Percentiles rank a stretch among this genome's conserved stretches.
Conservation (phyloP, 2,113 vertebrate species). For the Coracopsis vasa region DNA sequence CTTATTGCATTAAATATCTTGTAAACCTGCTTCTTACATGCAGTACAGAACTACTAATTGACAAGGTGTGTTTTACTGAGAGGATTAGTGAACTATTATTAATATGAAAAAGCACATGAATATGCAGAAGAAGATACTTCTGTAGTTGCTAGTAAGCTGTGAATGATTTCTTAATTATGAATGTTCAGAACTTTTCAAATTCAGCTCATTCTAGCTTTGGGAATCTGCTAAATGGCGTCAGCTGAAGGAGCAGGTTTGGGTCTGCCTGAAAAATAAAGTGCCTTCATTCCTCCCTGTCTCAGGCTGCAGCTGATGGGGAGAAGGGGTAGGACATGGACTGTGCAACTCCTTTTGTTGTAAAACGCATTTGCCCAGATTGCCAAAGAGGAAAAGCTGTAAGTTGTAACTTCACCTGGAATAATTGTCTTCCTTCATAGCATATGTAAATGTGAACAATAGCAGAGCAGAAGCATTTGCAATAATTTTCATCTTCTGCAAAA, state of each 20-base stretch:
- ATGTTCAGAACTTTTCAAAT: not conserved
- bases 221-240: not conserved
- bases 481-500: not conserved
- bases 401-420: not conserved
- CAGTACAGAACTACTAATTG: not conserved
- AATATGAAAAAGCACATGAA: not conserved
- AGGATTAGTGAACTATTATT: not conserved
- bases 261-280: not conserved
- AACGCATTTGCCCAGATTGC: not conserved
- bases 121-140: not conserved
- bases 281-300: not conserved
- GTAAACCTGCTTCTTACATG: not conserved
- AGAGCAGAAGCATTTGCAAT: not conserved
- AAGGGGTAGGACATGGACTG: fast-evolving
- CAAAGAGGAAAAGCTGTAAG: not conserved
- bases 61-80: not conserved
- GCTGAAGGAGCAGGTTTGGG: not conserved
- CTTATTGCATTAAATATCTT: not conserved
- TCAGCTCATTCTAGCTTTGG: not conserved
- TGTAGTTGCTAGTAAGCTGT: not conserved
- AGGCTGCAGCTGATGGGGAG: not conserved
- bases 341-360: not conserved
- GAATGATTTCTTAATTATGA: not conserved
- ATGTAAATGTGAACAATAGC: not conserved
- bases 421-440: not conserved